These are phyloP conservation scores for Pelodytes ibericus DNA, from an alignment of 2,797 vertebrate species.

Conservation along the genomic window DNA sequence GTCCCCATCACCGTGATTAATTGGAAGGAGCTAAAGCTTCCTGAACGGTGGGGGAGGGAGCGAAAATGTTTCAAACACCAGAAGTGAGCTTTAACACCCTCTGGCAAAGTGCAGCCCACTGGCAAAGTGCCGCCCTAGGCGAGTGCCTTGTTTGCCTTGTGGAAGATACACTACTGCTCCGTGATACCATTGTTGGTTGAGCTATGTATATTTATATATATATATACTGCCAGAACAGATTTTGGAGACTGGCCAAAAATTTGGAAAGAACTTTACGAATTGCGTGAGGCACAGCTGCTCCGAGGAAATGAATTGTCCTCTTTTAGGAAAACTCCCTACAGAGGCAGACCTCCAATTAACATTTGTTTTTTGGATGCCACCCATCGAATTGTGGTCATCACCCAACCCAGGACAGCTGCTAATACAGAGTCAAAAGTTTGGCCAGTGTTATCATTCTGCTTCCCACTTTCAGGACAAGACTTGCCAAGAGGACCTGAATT, in stretches of 20 bases:
- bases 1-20: too few relatives aligned
- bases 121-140: too few relatives aligned
- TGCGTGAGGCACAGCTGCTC: slow-evolving; percentile 33
- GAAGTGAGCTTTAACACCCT: too few relatives aligned
- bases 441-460: neutral
- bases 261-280: neutral
- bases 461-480: neutral
- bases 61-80: too few relatives aligned
- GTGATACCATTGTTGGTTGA: too few relatives aligned
- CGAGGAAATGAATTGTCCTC: slow-evolving; percentile 33
- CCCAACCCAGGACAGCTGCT: slow-evolving; percentile 9
- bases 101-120: too few relatives aligned
- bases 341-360: slow-evolving; percentile 10
- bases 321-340: slow-evolving; percentile 19
- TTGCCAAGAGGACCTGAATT: slow-evolving; percentile 31
- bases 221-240: neutral
- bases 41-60: too few relatives aligned
- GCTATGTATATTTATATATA: too few relatives aligned
- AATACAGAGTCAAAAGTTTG: slow-evolving; percentile 5
- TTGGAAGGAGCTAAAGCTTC: too few relatives aligned
- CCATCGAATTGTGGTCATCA: neutral
- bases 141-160: too few relatives aligned
- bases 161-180: too few relatives aligned
- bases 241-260: neutral
- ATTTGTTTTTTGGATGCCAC: slow-evolving; percentile 17